Base-by-base conservation (phyloP, 2,888 invertebrate species). In the Spodoptera exigua region DNA sequence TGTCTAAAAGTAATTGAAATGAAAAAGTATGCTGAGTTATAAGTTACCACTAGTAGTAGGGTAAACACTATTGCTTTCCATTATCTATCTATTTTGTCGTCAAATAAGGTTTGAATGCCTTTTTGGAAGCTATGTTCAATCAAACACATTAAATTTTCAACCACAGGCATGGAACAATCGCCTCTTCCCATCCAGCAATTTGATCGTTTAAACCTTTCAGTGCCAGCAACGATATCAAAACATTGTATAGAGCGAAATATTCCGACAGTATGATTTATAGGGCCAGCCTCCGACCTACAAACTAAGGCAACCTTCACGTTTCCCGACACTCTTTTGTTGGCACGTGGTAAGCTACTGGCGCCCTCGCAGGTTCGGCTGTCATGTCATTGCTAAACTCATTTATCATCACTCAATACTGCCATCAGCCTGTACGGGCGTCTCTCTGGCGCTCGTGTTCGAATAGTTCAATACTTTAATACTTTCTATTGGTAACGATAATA, bases 351-450 rank as follows among this genome's bases (percentile, higher is more conserved):
- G 81, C 82, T 82, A 77, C 73, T 78, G 80, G 84, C 86, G 80
- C 87, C 89, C 89, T 87, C 85, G 83, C 89, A 90, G 92, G 91
- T 91, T 90, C 87, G 90, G 86, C 91, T 89, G 93, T 90, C 92
- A 89, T 90, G 93, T 92, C 93, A 92, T 89, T 86, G 89, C 83
- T 85, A 75, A 77, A 81, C 70, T 87, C 92, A 92, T 94, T 94
- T 90, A 93, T 94, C 94, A 94, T 92, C 82, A 82, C 89, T 91
- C 92, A 91, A 93, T 92, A 92, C 91, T 87, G 88, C 87, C 88
- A 85, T 89, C 89, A 86, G 80, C 81, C 83, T 78, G 80, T 80
- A 63, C 68, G 91, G 91, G 92, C 93, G 93, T 89, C 93, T 88
- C 82, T 74, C 83, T 91, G 93, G 92, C 93, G 93, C 90, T 90